Evolutionary conservation across 2,113 vertebrate species (phyloP).

Genomic region (Plotosus lineatus): DNA sequence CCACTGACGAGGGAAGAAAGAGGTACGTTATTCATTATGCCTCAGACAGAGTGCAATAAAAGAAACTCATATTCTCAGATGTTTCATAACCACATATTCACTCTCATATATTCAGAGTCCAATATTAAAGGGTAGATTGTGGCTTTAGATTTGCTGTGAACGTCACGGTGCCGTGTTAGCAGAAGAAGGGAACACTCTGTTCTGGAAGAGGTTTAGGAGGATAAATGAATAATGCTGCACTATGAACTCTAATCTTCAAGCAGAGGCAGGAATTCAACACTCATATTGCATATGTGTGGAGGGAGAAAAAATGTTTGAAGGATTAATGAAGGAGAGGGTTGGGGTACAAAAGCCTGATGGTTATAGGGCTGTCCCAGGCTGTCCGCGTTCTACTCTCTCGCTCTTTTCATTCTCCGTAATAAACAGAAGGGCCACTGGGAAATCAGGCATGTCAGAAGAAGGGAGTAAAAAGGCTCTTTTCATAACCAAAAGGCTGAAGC

Average conservation of each 20-base stretch:
- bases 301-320: conserved; percentile 37
- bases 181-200: conserved; percentile 60
- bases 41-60: neutral
- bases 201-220: conserved; percentile 43
- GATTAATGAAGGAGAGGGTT: neutral
- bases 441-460: neutral
- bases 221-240: conserved; percentile 42
- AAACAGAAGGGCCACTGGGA: neutral
- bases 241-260: conserved; percentile 40
- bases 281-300: conserved; percentile 32
- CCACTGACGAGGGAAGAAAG: neutral
- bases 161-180: neutral
- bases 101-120: neutral
- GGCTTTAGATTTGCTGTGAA: neutral
- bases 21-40: neutral
- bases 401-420: neutral
- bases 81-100: neutral
- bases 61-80: neutral
- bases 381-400: neutral
- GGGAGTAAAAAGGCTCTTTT: conserved; percentile 33
- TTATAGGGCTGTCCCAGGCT: neutral
- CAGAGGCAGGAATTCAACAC: conserved; percentile 17
- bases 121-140: neutral
- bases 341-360: neutral
- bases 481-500: neutral